Conservation (phyloP, 2,113 vertebrate genomes). For the Antennarius striatus region DNA sequence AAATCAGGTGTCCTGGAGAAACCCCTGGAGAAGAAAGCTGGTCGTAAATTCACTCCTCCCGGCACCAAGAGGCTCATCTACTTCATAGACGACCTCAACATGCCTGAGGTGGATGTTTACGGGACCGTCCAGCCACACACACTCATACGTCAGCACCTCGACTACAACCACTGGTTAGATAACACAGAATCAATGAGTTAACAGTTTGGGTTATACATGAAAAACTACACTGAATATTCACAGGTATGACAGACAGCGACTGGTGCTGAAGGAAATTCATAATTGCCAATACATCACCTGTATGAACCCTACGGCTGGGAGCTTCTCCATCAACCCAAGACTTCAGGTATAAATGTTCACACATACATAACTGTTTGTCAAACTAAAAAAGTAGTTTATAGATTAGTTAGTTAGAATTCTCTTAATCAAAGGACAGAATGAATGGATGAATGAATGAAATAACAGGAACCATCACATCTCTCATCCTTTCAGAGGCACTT, state of each 20-base stretch:
- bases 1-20: conserved; percentile 81
- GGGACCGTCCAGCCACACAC: conserved; percentile 83
- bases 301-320: conserved; percentile 92
- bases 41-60: conserved; percentile 80
- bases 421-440: too few species aligned
- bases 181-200: not conserved
- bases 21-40: conserved; percentile 82
- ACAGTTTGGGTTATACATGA: not conserved
- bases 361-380: not conserved
- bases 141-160: conserved; percentile 81
- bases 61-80: conserved; percentile 83
- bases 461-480: not conserved
- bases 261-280: conserved; percentile 90
- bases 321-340: conserved; percentile 90
- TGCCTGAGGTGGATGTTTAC: conserved; percentile 81
- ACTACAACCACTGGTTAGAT: conserved; percentile 78
- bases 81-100: conserved; percentile 84
- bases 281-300: conserved; percentile 91
- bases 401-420: too few species aligned
- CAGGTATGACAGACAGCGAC: conserved; percentile 97
- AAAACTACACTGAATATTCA: conserved; percentile 37
- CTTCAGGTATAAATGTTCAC: conserved; percentile 80
- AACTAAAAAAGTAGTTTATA: not conserved
- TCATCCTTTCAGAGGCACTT: conserved; percentile 78
- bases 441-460: not conserved